Percentiles rank a stretch among this genome's conserved stretches.
These are phyloP conservation scores for Nesoenas mayeri DNA, from an alignment of 2,113 vertebrate species.

Conservation along the genomic window DNA sequence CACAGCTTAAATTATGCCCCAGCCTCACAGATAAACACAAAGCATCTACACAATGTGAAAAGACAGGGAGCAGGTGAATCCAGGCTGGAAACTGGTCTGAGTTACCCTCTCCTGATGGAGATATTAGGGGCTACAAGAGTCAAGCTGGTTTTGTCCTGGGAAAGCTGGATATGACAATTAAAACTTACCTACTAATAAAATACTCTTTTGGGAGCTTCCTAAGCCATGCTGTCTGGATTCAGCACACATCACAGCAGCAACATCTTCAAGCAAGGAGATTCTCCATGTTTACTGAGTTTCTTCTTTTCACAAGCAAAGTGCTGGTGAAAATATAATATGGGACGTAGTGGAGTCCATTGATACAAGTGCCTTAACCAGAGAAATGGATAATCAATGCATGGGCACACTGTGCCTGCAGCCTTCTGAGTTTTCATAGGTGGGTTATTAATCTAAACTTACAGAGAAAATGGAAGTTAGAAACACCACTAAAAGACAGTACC, in stretches of 20 bases:
- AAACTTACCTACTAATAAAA: background rate
- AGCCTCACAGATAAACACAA: background rate
- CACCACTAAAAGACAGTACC: constrained; percentile 13
- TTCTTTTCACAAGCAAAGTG: background rate
- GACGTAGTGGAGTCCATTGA: background rate
- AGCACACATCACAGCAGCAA: background rate
- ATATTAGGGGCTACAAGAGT: background rate
- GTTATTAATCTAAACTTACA: constrained; percentile 10
- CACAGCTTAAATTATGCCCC: rapidly evolving
- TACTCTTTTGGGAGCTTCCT: background rate
- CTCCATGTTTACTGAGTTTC: background rate
- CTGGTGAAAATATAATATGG: background rate
- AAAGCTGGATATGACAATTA: background rate
- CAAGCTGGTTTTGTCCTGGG: background rate
- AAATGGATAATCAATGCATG: background rate
- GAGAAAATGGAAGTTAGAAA: background rate
- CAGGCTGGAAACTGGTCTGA: background rate
- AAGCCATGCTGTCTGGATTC: rapidly evolving
- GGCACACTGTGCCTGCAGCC: background rate
- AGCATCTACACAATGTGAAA: rapidly evolving
- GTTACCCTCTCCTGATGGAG: background rate
- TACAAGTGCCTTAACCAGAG: background rate
- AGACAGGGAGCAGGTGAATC: background rate
- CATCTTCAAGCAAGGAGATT: background rate
- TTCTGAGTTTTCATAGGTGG: background rate